phyloP scores from a whole-genome alignment of 2,888 invertebrate genomes.

The Nemotelus nigrinus region DNA sequence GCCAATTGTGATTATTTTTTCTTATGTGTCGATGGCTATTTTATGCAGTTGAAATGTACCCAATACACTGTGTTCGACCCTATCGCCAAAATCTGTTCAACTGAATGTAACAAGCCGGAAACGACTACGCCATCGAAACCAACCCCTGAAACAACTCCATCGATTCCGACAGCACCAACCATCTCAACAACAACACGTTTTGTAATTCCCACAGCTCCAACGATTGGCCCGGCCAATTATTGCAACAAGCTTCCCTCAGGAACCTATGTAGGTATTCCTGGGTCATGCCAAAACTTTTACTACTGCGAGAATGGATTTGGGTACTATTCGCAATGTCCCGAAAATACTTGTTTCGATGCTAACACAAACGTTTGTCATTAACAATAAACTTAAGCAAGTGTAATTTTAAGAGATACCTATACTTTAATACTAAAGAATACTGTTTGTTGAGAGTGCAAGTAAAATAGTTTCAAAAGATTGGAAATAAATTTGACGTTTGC shows the following conservation, averaged over 20 bases:
- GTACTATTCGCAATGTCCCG: slow-evolving; percentile 1
- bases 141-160: neutral
- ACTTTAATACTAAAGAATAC: neutral
- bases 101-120: neutral
- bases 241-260: neutral
- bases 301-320: neutral
- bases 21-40: slow-evolving; percentile 16
- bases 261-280: neutral
- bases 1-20: slow-evolving; percentile 28
- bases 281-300: neutral
- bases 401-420: neutral
- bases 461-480: too few species aligned
- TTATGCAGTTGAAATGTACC: slow-evolving; percentile 12
- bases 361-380: neutral
- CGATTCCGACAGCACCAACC: neutral
- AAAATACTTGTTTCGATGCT: neutral
- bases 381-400: too few species aligned
- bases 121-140: neutral
- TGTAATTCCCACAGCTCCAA: slow-evolving; percentile 9
- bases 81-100: slow-evolving; percentile 13
- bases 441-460: neutral
- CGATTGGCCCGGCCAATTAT: neutral
- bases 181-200: neutral
- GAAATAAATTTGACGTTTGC: too few species aligned
- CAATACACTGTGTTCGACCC: slow-evolving; percentile 22